These are phyloP conservation scores for mouse (Mus musculus) DNA, from an alignment of 2,113 vertebrate species.

Conservation along the genomic window DNA sequence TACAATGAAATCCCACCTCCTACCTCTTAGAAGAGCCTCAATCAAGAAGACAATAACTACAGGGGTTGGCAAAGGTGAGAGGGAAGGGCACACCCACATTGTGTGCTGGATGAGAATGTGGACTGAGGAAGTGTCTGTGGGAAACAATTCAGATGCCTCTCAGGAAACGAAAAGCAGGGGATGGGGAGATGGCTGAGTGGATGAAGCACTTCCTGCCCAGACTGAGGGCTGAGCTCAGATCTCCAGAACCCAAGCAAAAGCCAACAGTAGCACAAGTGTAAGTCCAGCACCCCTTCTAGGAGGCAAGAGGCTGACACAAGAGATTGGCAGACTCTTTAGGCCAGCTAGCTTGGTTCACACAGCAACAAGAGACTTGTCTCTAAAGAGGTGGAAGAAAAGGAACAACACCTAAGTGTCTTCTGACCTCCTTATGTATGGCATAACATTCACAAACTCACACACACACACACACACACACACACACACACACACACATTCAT, in stretches of 20 bases:
- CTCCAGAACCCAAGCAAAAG: too few relatives aligned
- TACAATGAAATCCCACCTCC: too few relatives aligned
- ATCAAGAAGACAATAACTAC: background rate
- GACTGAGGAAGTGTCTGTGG: too few relatives aligned
- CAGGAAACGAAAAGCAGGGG: background rate
- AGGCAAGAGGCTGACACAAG: background rate
- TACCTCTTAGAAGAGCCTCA: background rate
- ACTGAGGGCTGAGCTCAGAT: background rate
- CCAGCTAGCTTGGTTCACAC: background rate
- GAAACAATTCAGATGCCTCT: background rate
- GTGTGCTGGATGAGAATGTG: fast-evolving
- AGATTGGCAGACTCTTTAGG: background rate
- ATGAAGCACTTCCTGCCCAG: background rate
- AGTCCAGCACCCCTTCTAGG: background rate
- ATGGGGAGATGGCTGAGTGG: background rate
- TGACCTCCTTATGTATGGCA: background rate
- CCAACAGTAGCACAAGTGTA: background rate
- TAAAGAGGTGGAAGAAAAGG: background rate
- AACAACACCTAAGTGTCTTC: background rate
- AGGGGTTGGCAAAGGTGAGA: too few relatives aligned
- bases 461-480: background rate
- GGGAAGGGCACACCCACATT: background rate
- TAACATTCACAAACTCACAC: background rate
- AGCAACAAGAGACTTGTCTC: background rate
- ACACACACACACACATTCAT: too few relatives aligned